phyloP scores from a whole-genome alignment of 2,797 vertebrate genomes.

The Hoplostethus mediterraneus region DNA sequence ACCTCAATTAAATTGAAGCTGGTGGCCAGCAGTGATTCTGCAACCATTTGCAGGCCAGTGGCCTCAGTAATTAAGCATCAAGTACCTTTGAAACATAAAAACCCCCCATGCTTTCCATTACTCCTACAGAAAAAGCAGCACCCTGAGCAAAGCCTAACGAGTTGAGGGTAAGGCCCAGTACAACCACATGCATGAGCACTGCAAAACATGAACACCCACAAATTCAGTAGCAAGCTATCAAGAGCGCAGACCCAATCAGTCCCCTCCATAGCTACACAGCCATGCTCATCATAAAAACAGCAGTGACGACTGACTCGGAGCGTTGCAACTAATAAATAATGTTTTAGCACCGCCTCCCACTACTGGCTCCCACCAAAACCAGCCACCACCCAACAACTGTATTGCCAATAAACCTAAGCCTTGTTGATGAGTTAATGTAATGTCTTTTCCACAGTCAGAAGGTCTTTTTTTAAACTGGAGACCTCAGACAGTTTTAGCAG shows the following conservation, averaged over 20 bases:
- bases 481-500: constrained; percentile 22
- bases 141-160: constrained; percentile 8
- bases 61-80: constrained; percentile 19
- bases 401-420: constrained; percentile 18
- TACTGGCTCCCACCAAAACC: not conserved
- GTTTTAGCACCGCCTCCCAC: constrained; percentile 11
- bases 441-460: constrained; percentile 23
- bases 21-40: constrained; percentile 17
- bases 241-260: too few species aligned
- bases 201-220: not conserved
- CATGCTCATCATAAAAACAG: not conserved
- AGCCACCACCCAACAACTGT: constrained; percentile 21
- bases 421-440: constrained; percentile 29
- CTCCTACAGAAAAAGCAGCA: constrained; percentile 15
- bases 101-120: constrained; percentile 45
- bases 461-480: constrained; percentile 29
- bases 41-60: not conserved
- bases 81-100: constrained; percentile 32
- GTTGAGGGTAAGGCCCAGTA: constrained; percentile 11
- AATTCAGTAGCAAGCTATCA: not conserved
- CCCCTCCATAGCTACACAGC: not conserved
- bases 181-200: not conserved
- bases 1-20: constrained; percentile 52
- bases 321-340: not conserved
- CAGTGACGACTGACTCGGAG: constrained; percentile 7